Conservation (phyloP, 53 echinoderm and acorn worm species). For the Pentamera pediparva region DNA sequence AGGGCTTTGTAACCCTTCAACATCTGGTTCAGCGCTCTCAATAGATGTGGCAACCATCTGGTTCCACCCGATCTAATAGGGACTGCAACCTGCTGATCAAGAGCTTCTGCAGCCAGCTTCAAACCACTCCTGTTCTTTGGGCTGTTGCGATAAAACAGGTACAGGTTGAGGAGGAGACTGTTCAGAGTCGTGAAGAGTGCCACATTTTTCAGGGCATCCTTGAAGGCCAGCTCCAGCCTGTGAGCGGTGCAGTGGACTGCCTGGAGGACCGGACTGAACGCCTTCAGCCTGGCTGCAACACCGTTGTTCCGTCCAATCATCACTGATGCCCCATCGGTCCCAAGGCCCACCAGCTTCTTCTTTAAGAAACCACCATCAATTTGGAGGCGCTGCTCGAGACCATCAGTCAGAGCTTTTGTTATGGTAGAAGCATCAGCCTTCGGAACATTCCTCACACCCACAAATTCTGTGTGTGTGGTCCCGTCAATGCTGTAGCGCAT, state of each 20-base stretch:
- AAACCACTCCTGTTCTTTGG: neutral
- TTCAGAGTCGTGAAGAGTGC: neutral
- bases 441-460: neutral
- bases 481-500: neutral
- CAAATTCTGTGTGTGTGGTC: neutral
- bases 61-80: neutral
- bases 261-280: constrained; percentile 34
- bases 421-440: neutral
- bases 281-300: constrained; percentile 46
- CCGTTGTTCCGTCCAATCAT: constrained; percentile 63
- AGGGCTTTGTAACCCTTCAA: neutral
- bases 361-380: neutral
- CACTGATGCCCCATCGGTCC: constrained; percentile 50
- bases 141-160: neutral
- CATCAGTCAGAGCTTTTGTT: neutral
- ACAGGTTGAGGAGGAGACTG: neutral
- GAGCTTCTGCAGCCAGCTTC: neutral
- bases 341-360: constrained; percentile 58
- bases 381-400: neutral
- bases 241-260: constrained; percentile 59
- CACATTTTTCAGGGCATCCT: constrained; percentile 51
- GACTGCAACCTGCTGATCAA: neutral
- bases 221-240: constrained; percentile 55
- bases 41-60: neutral
- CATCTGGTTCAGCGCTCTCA: neutral